phyloP scores from a whole-genome alignment of 2,888 invertebrate genomes.

The Gari tellinella region DNA sequence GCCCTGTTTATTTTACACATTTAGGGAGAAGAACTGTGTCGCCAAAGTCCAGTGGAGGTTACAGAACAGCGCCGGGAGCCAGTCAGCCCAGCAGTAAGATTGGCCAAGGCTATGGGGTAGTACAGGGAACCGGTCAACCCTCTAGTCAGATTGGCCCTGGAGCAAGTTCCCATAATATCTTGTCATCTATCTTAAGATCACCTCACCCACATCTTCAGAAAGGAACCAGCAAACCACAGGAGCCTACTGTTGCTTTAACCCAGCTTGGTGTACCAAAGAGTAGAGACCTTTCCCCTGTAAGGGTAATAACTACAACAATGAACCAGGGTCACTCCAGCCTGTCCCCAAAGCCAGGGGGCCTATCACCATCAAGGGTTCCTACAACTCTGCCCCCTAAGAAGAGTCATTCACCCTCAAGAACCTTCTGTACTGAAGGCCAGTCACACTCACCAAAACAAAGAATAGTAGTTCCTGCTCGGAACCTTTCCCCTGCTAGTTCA shows the following conservation, averaged over 20 bases:
- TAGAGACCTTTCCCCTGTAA: constrained; percentile 45
- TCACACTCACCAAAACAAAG: constrained; percentile 26
- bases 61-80: too few relatives aligned
- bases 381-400: constrained; percentile 63
- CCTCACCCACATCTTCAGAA: constrained; percentile 40
- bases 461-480: constrained; percentile 12
- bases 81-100: background rate
- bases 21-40: too few relatives aligned
- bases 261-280: background rate
- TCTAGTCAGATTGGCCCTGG: constrained; percentile 7
- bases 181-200: constrained; percentile 51
- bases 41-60: too few relatives aligned
- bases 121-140: background rate
- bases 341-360: background rate
- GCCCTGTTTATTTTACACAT: too few relatives aligned
- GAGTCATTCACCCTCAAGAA: constrained; percentile 63
- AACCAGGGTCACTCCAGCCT: background rate
- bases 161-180: constrained; percentile 34
- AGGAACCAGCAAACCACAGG: constrained; percentile 1
- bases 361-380: constrained; percentile 47
- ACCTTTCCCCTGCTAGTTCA: constrained; percentile 1
- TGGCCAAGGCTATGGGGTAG: too few relatives aligned
- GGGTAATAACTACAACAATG: constrained; percentile 36
- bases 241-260: background rate
- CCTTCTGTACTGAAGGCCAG: constrained; percentile 35